Percentiles rank a stretch among this genome's conserved stretches.
Evolutionary conservation across 2,113 vertebrate genomes (phyloP).

Genomic region (Platysternon megacephalum): DNA sequence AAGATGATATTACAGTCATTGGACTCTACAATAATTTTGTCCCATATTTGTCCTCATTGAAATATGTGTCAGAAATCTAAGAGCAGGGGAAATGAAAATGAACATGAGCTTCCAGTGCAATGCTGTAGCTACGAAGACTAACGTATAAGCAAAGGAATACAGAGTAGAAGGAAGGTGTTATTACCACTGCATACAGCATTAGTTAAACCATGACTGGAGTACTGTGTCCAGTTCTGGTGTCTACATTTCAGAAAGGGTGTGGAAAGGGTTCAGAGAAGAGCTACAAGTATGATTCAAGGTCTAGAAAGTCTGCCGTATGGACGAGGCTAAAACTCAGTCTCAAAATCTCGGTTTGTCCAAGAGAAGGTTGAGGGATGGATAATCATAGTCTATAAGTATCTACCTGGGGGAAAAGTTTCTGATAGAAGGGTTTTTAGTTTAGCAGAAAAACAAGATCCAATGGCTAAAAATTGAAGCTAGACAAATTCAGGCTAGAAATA

Average conservation of each 20-base stretch:
- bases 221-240: background rate
- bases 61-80: fast-evolving
- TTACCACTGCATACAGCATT: background rate
- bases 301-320: background rate
- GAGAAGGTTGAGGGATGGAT: background rate
- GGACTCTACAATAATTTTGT: background rate
- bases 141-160: background rate
- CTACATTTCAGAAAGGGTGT: background rate
- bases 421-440: background rate
- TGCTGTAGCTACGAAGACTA: background rate
- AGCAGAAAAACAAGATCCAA: background rate
- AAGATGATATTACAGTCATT: background rate
- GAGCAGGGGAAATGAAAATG: background rate
- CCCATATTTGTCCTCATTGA: background rate
- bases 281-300: background rate
- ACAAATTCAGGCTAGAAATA: background rate
- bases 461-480: background rate
- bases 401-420: background rate
- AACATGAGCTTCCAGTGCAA: background rate
- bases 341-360: background rate
- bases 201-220: background rate
- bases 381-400: background rate
- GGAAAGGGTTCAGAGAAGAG: background rate
- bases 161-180: background rate
- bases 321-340: background rate